A percentile compares a stretch with the other conserved stretches of the same genome.
phyloP scores from a whole-genome alignment of 2,888 invertebrate genomes.

The Diarsia brunnea region DNA sequence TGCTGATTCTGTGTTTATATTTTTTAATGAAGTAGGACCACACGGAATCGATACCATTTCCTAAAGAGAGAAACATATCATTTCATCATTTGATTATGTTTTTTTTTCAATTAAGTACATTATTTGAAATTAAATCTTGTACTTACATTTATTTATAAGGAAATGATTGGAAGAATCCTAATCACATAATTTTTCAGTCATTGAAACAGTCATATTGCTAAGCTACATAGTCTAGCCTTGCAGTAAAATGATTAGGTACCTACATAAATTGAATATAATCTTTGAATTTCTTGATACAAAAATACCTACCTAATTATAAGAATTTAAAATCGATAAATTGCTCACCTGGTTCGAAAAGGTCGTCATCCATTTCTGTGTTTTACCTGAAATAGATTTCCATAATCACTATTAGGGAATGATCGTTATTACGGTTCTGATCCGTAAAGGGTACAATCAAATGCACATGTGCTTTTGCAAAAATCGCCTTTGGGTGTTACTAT shows the following conservation, averaged over 20 bases:
- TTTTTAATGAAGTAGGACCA: too few relatives aligned
- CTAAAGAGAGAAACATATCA: too few relatives aligned
- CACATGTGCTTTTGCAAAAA: neutral
- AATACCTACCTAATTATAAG: neutral
- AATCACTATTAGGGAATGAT: too few relatives aligned
- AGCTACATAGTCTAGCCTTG: neutral
- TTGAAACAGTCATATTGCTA: neutral
- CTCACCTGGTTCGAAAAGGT: conserved; percentile 30
- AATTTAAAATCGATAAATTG: conserved; percentile 9
- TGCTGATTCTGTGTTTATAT: too few relatives aligned
- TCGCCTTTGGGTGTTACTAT: neutral
- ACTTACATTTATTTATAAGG: too few relatives aligned
- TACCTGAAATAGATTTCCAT: conserved; percentile 5
- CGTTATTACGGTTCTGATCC: neutral
- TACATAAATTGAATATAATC: neutral
- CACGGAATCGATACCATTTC: too few relatives aligned
- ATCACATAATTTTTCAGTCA: neutral
- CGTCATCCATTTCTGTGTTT: conserved; percentile 29
- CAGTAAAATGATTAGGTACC: conserved; percentile 9
- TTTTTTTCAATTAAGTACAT: too few relatives aligned
- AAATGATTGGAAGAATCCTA: conserved; percentile 1
- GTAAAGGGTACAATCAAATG: neutral
- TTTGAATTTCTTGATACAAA: neutral
- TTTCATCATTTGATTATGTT: too few relatives aligned
- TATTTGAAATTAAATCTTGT: too few relatives aligned